Evolutionary conservation across 2,113 vertebrate species (phyloP).

Genomic region (Elanus axillaris): DNA sequence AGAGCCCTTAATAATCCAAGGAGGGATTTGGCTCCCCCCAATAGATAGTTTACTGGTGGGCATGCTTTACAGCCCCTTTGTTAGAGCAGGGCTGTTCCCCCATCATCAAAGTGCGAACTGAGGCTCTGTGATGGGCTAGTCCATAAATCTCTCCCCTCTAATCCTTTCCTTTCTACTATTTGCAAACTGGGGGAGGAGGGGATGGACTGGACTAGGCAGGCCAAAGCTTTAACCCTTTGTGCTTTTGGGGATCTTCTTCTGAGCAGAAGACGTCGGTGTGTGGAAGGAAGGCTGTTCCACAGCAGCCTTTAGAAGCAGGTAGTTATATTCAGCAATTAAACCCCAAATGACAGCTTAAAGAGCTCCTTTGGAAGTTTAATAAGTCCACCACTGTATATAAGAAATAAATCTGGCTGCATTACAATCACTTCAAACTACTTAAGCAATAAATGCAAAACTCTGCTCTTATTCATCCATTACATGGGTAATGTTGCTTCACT

Average conservation of each 20-base stretch:
- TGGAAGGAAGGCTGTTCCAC: not conserved
- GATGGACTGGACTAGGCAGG: not conserved
- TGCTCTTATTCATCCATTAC: not conserved
- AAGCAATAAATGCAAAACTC: not conserved
- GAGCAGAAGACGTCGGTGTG: not conserved
- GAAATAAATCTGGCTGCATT: slow-evolving; percentile 19
- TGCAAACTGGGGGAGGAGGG: not conserved
- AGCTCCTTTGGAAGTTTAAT: not conserved
- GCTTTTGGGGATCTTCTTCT: not conserved
- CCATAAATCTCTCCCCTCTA: slow-evolving; percentile 48
- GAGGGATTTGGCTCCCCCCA: slow-evolving; percentile 45
- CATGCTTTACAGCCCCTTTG: slow-evolving; percentile 33
- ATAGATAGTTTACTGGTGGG: not conserved
- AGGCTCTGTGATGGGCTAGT: not conserved
- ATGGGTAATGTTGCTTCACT: not conserved
- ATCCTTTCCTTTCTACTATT: slow-evolving; percentile 32
- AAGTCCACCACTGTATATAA: not conserved
- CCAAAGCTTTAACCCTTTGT: slow-evolving; percentile 10
- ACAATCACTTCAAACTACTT: not conserved
- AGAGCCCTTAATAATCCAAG: slow-evolving; percentile 11
- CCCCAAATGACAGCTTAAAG: not conserved
- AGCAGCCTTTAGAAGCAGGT: not conserved
- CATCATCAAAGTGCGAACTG: slow-evolving; percentile 16
- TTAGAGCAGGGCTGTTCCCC: not conserved
- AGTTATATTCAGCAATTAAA: not conserved